Percentiles rank a stretch among this genome's conserved stretches.
Evolutionary conservation across 2,888 invertebrate genomes (phyloP).

Genomic region (Melolontha melolontha): DNA sequence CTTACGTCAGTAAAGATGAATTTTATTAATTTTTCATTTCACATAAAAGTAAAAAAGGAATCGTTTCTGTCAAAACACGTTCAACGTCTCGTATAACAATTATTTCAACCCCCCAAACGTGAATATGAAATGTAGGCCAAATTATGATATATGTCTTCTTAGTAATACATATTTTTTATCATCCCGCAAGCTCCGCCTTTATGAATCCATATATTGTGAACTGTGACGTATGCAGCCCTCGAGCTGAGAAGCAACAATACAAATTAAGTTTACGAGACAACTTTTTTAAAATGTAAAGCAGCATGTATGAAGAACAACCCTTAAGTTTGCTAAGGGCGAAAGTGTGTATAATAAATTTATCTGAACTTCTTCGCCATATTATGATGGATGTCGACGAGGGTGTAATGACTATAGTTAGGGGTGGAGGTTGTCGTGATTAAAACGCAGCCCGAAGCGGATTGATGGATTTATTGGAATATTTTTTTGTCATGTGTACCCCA

Average conservation of each 20-base stretch:
- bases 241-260: slow-evolving; percentile 43
- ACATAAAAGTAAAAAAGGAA: too few relatives aligned
- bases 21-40: too few relatives aligned
- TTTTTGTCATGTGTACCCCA: slow-evolving; percentile 28
- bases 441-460: slow-evolving; percentile 34
- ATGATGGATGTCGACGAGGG: slow-evolving; percentile 43
- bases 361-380: slow-evolving; percentile 34
- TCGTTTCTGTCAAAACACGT: too few relatives aligned
- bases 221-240: slow-evolving; percentile 50
- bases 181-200: slow-evolving; percentile 53
- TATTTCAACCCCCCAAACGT: slow-evolving; percentile 9
- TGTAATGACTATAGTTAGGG: slow-evolving; percentile 46
- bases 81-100: too few relatives aligned
- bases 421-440: slow-evolving; percentile 43
- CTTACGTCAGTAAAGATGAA: too few relatives aligned
- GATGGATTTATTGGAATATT: slow-evolving; percentile 31
- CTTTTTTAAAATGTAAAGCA: slow-evolving; percentile 26
- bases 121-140: slow-evolving; percentile 4
- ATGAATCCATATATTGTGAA: slow-evolving; percentile 57
- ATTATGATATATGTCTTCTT: slow-evolving; percentile 23
- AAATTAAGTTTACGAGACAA: slow-evolving; percentile 38
- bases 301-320: not conserved
- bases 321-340: slow-evolving; percentile 18
- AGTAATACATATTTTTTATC: slow-evolving; percentile 45
- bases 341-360: slow-evolving; percentile 19